phyloP scores from a whole-genome alignment of 2,888 invertebrate genomes.

The Atethmia centrago region DNA sequence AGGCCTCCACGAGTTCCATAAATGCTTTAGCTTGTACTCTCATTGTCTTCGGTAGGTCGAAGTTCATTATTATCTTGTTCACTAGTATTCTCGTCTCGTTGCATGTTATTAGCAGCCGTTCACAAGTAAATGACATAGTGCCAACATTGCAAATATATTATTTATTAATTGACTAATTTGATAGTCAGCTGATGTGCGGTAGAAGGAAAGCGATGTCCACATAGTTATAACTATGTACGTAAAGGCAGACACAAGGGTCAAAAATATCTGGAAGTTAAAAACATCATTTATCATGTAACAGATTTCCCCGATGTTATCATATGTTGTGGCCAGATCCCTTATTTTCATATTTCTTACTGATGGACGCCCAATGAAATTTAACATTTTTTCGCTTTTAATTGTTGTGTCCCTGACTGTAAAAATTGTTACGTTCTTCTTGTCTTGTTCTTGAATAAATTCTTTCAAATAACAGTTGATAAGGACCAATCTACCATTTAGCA shows the following conservation, averaged over 20 bases:
- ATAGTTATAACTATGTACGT: constrained; percentile 77
- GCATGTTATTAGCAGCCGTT: constrained; percentile 71
- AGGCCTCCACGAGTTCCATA: constrained; percentile 79
- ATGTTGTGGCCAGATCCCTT: constrained; percentile 74
- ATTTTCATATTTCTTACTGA: constrained; percentile 73
- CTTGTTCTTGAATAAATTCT: constrained; percentile 71
- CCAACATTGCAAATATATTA: constrained; percentile 72
- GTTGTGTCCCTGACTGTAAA: constrained; percentile 69
- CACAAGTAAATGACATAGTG: constrained; percentile 76
- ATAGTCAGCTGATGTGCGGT: constrained; percentile 61
- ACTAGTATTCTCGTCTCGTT: constrained; percentile 75
- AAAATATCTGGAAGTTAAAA: constrained; percentile 80
- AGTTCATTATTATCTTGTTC: constrained; percentile 82
- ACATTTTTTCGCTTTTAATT: constrained; percentile 51
- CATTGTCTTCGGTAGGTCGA: constrained; percentile 76
- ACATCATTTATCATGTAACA: constrained; percentile 74
- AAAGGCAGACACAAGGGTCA: constrained; percentile 78
- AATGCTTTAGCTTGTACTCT: constrained; percentile 81
- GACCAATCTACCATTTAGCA: constrained; percentile 71
- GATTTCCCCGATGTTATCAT: constrained; percentile 76
- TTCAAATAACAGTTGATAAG: constrained; percentile 74
- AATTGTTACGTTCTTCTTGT: constrained; percentile 61
- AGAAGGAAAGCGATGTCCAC: constrained; percentile 76
- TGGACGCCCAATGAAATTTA: constrained; percentile 71
- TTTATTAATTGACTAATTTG: constrained; percentile 62